phyloP scores from a whole-genome alignment of 2,797 vertebrate species.

The Enteromius argenteus region DNA sequence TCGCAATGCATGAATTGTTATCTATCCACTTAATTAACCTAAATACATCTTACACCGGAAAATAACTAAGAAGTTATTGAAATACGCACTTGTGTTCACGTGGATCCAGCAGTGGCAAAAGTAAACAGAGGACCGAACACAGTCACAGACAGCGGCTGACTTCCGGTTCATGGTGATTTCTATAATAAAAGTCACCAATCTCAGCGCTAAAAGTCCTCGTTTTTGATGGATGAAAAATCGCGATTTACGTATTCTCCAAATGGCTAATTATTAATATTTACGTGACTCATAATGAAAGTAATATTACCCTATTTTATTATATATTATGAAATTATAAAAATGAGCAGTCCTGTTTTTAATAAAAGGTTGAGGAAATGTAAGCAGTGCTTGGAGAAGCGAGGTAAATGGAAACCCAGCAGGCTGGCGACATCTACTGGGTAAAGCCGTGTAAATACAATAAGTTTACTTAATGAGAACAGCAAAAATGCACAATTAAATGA shows the following conservation, averaged over 20 bases:
- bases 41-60: background rate
- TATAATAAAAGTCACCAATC: conserved; percentile 8
- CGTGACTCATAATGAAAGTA: too few relatives aligned
- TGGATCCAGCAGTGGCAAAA: background rate
- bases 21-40: background rate
- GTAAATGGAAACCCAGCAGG: background rate
- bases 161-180: background rate
- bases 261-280: too few relatives aligned
- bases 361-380: background rate
- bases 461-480: background rate
- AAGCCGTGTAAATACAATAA: background rate
- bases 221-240: background rate
- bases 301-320: background rate
- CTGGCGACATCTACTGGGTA: conserved; percentile 8
- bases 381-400: background rate
- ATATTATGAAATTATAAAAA: background rate
- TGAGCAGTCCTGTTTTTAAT: background rate
- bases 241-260: background rate
- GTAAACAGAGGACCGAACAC: conserved; percentile 11
- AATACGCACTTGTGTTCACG: background rate
- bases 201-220: background rate
- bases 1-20: background rate
- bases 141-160: background rate
- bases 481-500: background rate
- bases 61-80: background rate